Evolutionary conservation across 2,888 invertebrate species (phyloP).

Genomic region (Apotomis betuletana): DNA sequence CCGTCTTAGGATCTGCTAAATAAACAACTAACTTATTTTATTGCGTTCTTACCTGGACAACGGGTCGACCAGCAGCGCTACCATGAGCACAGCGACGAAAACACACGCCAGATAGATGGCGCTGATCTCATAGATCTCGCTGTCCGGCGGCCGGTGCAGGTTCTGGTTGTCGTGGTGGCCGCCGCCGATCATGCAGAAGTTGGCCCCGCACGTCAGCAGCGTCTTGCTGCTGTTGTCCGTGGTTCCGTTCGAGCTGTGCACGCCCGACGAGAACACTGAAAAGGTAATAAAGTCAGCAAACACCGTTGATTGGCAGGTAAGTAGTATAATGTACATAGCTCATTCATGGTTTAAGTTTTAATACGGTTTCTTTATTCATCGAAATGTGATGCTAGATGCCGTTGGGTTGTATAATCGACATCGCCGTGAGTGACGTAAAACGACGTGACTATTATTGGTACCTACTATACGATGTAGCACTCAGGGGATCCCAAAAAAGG

Average conservation of each 20-base stretch:
- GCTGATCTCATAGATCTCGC: conserved; percentile 94
- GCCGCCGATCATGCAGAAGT: conserved; percentile 89
- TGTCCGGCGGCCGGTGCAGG: conserved; percentile 90
- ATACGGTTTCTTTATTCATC: too few relatives aligned
- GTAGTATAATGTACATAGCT: too few relatives aligned
- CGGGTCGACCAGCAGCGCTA: conserved; percentile 94
- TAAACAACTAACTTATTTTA: too few relatives aligned
- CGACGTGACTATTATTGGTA: background rate
- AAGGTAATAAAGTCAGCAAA: conserved; percentile 40
- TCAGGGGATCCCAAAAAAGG: background rate
- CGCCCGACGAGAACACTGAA: conserved; percentile 90
- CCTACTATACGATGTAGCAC: background rate
- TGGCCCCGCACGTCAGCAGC: conserved; percentile 88
- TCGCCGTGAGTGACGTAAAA: conserved; percentile 3
- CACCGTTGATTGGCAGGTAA: too few relatives aligned
- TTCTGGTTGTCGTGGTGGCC: conserved; percentile 87
- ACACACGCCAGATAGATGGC: conserved; percentile 95
- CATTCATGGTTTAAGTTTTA: background rate
- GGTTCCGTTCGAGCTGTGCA: conserved; percentile 82
- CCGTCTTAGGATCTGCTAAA: too few relatives aligned
- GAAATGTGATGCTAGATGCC: too few relatives aligned
- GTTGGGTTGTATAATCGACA: background rate
- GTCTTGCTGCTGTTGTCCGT: conserved; percentile 76
- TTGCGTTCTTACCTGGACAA: conserved; percentile 86
- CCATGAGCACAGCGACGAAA: conserved; percentile 91